Evolutionary conservation across 2,888 invertebrate species (phyloP).

Genomic region (Andrena bicolor): DNA sequence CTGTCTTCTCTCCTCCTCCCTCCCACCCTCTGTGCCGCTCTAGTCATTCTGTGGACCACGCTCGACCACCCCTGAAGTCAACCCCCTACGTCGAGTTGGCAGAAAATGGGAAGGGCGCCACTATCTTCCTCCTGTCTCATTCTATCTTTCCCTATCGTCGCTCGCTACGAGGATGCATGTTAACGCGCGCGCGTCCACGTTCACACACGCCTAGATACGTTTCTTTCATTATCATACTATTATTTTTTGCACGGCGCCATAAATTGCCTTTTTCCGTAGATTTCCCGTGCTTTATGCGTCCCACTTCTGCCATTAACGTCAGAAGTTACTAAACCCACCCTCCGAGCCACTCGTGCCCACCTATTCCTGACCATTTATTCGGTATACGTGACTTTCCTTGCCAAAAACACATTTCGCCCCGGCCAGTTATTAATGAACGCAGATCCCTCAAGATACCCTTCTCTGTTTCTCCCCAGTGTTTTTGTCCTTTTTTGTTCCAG

Average conservation of each 20-base stretch:
- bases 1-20: conserved; percentile 49
- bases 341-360: conserved; percentile 35
- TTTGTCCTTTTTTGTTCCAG: conserved; percentile 52
- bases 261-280: conserved; percentile 81
- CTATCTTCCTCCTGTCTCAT: conserved; percentile 51
- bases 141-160: conserved; percentile 48
- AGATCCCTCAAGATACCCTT: conserved; percentile 41
- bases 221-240: conserved; percentile 83
- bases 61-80: conserved; percentile 82
- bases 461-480: conserved; percentile 20
- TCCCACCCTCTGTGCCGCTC: conserved; percentile 48
- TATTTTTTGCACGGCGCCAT: conserved; percentile 80
- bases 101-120: conserved; percentile 57
- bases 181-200: conserved; percentile 57
- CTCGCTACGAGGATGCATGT: conserved; percentile 78
- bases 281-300: conserved; percentile 82
- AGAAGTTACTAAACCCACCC: conserved; percentile 61
- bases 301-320: conserved; percentile 83
- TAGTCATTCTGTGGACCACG: conserved; percentile 73
- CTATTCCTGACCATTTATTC: conserved; percentile 76
- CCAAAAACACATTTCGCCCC: conserved; percentile 77
- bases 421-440: conserved; percentile 80
- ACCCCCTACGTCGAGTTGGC: conserved; percentile 75
- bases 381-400: conserved; percentile 81
- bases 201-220: conserved; percentile 57